Evolutionary conservation across 2,888 invertebrate genomes (phyloP), one percentile per base, ranked within the genome.

Genomic region (Plutella xylostella): DNA sequence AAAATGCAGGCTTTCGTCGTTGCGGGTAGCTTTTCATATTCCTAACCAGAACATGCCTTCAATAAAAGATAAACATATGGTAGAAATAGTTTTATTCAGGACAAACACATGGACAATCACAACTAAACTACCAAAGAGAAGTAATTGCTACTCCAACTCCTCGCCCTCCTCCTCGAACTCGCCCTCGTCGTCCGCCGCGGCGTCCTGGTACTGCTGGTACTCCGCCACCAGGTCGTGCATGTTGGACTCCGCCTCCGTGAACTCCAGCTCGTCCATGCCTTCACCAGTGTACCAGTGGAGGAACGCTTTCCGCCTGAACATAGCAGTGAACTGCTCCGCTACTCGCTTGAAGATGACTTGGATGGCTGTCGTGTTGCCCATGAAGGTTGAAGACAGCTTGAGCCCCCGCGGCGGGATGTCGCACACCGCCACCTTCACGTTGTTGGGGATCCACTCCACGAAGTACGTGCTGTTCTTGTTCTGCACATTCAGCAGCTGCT

Each of bases 211-310:
- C 69, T 96, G 96, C 73, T 96, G 96, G 80, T 96, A 96, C 72
- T 96, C 96, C 1, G 93, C 93, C 14, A 94, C 93, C 72, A 94
- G 74, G 68, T 94, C 94, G 77, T 93, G 96, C 96, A 97, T 96
- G 89, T 97, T 98, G 69, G 94, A 94, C 86, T 94, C 90, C 1
- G 91, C 96, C 75, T 96, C 96, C 4, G 96, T 96, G 88, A 96
- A 96, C 84, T 96, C 96, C 94, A 96, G 94, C 82, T 95, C 95
- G 76, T 96, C 96, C 96, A 96, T 96, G 59, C 96, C 96, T 78
- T 96, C 96, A 53, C 94, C 97, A 21, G 94, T 97, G 87, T 97
- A 97, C 97, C 97, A 97, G 89, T 97, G 96, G 78, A 97, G 88
- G 90, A 97, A 97, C 78, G 97, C 97, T 85, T 95, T 97, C 66